Evolutionary conservation across 1,140 invertebrate genomes (phyloP), one percentile per base, ranked within the genome.

Genomic region (Rhynchophorus ferrugineus): DNA sequence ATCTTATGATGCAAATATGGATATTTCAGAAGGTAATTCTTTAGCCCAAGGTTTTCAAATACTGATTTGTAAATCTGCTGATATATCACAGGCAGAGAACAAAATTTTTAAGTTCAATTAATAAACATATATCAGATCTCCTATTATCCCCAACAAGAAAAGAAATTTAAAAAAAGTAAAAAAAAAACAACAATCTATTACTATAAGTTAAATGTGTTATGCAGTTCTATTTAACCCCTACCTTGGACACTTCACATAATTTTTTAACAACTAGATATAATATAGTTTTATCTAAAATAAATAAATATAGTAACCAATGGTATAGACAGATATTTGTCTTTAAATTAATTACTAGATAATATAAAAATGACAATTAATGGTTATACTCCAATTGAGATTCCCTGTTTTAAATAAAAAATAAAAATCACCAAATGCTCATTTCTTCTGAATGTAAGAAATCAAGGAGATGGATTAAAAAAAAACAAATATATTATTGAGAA

Each of bases 161-260:
- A 54, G 11, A 35, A 18, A 16, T n/a, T 52, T 13, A 44, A 52
- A 18, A 24, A 18, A 42, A 18, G 37, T 34, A 42, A 48, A 55
- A 38, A 48, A 19, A 22, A 42, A 44, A 16, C 13, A 44, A 50
- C 49, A 19, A 29, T 42, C 22, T 41, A 37, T 19, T 44, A 17
- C 36, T 45, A 42, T 43, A 44, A 45, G 34, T 43, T 43, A 36
- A 50, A 56, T 44, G 49, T 29, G 51, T 54, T 54, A 53, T 45
- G 44, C 44, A 43, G 18, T 41, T 9, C 35, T 20, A 22, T 43
- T 54, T 54, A 57, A 59, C 61, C 59, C 61, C 61, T 61, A 61
- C 59, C 61, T 49, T 57, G 61, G 59, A 63, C 57, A 63, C 52
- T 59, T 63, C 48, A 59, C 57, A 59, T 50, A 5, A 6, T 59